Evolutionary conservation across 2,888 invertebrate species (phyloP), one percentile per base, ranked within the genome.

Genomic region (Meiosimyza decipiens): DNA sequence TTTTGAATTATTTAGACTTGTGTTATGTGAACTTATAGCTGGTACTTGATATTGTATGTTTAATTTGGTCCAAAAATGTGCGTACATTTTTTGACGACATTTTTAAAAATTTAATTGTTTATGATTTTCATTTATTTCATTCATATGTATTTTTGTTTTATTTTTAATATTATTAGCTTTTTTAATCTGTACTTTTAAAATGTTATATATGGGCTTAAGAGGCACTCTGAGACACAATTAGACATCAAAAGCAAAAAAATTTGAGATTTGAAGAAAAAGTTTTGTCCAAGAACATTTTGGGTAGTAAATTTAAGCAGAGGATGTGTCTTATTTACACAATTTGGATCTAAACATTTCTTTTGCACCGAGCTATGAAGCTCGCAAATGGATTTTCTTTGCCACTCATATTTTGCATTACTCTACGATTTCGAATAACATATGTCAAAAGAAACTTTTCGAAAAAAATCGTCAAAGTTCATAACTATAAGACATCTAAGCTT

Each of bases 41-140:
- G 28, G n/a, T n/a, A 40, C 40, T 18, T 49, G 68, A 12, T 50
- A 59, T 68, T 68, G 47, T 68, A n/a, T n/a, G 59, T 59, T 40
- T 9, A 63, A 70, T 63, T 70, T 70, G 70, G 70, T 70, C 70
- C 63, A 54, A 63, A 70, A 70, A 63, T 54, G 62, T 54, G 70
- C 52, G 28, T 18, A n/a, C 57, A 49, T 65, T 54, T 52, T 60
- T 49, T 73, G 59, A 60, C 70, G 47, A 51, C n/a, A 54, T 68
- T 74, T 68, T 73, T 59, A 62, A 66, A 72, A 74, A 69, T 67
- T 54, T 65, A 54, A 62, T 72, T 49, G 51, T 65, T 62, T 70
- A 13, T 59, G 49, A 65, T 62, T 72, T 28, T 13, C 16, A n/a
- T 66, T 57, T 67, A 28, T 18, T 68, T 62, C 63, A 59, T 51